Percentiles rank a stretch among this genome's conserved stretches.
These are phyloP conservation scores for Eidolon helvum DNA, from an alignment of 2,113 vertebrate genomes.

Conservation along the genomic window DNA sequence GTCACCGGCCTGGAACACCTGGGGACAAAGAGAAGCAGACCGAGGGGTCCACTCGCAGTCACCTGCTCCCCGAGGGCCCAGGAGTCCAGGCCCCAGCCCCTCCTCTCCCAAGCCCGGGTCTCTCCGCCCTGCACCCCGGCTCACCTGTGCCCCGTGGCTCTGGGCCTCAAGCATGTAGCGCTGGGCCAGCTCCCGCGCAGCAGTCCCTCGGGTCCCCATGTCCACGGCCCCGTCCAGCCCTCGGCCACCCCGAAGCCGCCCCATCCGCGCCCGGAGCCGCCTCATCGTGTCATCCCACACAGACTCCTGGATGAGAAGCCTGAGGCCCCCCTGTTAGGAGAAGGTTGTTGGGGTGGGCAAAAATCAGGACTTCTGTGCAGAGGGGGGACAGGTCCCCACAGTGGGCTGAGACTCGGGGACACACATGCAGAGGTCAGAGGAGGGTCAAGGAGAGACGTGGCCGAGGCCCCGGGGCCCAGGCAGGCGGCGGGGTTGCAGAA, in stretches of 20 bases:
- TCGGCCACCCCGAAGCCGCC: slow-evolving; percentile 81
- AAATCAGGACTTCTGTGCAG: not conserved
- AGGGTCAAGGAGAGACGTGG: slow-evolving; percentile 35
- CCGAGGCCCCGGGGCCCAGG: not conserved
- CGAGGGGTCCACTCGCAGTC: not conserved
- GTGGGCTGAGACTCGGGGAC: not conserved
- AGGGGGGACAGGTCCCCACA: not conserved
- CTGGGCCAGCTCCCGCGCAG: slow-evolving; percentile 71
- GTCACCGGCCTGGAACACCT: slow-evolving; percentile 87
- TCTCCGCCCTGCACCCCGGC: not conserved
- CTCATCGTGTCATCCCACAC: slow-evolving; percentile 81
- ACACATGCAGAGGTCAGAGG: not conserved
- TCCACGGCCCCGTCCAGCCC: slow-evolving; percentile 78
- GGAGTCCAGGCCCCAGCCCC: not conserved
- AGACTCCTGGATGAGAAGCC: slow-evolving; percentile 89
- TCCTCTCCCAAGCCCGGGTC: not conserved
- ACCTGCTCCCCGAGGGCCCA: not conserved
- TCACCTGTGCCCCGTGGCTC: slow-evolving; percentile 89
- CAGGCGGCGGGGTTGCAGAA: not conserved
- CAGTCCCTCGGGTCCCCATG: slow-evolving; percentile 78
- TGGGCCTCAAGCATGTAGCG: slow-evolving; percentile 84
- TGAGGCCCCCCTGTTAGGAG: slow-evolving; percentile 62
- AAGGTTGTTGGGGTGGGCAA: not conserved
- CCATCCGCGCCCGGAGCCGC: slow-evolving; percentile 85
- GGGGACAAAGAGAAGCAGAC: not conserved